These are phyloP conservation scores for Arnoldichthys spilopterus DNA, from an alignment of 2,797 vertebrate genomes.

Conservation along the genomic window DNA sequence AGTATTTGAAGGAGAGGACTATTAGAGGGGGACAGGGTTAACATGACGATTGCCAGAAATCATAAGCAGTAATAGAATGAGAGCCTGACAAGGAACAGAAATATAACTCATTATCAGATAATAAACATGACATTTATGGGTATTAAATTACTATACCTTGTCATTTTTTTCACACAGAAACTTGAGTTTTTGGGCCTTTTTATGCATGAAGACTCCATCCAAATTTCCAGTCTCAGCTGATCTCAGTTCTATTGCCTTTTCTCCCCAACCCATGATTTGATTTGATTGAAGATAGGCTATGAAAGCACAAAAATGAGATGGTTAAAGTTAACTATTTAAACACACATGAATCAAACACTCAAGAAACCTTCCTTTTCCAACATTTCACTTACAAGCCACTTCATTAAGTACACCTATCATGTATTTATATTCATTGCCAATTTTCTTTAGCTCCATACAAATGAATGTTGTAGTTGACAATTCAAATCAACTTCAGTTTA, in stretches of 20 bases:
- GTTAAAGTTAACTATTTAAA: not conserved
- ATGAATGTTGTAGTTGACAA: too few species aligned
- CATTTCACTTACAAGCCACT: not conserved
- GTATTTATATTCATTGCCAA: too few species aligned
- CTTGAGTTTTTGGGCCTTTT: constrained; percentile 94
- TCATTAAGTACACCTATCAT: too few species aligned
- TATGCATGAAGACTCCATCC: constrained; percentile 94
- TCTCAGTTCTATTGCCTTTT: constrained; percentile 91
- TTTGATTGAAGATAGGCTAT: constrained; percentile 94
- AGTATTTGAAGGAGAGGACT: too few species aligned
- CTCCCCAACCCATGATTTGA: constrained; percentile 94
- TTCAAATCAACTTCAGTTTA: too few species aligned
- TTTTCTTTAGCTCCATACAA: too few species aligned
- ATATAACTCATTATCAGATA: too few species aligned
- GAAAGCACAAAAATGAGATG: not conserved
- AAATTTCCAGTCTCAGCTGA: constrained; percentile 86
- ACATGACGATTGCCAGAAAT: too few species aligned
- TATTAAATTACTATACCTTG: constrained; percentile 80
- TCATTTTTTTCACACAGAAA: constrained; percentile 94
- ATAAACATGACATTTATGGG: too few species aligned
- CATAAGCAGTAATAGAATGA: too few species aligned
- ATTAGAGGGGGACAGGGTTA: too few species aligned
- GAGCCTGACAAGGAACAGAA: too few species aligned
- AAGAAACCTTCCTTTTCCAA: not conserved
- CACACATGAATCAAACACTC: not conserved